These are phyloP conservation scores for Jacana jacana DNA, from an alignment of 2,113 vertebrate genomes.

Conservation along the genomic window DNA sequence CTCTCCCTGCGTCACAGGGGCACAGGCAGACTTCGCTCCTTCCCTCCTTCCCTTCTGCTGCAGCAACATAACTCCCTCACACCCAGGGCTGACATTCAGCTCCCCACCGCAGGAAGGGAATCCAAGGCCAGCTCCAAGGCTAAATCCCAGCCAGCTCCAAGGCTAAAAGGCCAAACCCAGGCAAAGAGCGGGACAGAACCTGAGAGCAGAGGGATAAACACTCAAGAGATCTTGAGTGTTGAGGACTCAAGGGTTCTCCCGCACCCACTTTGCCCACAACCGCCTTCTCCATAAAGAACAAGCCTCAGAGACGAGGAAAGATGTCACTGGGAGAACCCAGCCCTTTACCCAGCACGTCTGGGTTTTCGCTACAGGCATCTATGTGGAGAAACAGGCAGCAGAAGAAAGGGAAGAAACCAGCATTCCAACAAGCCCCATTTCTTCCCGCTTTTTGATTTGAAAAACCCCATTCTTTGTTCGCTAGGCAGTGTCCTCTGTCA, in stretches of 20 bases:
- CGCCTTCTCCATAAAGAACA: background rate
- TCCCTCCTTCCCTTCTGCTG: background rate
- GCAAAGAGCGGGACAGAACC: background rate
- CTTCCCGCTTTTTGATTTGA: background rate
- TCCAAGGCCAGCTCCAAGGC: too few species aligned
- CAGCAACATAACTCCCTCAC: background rate
- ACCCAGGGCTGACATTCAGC: background rate
- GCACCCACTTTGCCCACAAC: background rate
- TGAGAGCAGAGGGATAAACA: background rate
- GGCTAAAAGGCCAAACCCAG: background rate
- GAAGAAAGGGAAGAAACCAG: background rate
- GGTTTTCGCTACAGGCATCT: background rate
- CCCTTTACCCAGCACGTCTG: background rate
- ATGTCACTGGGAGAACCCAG: background rate
- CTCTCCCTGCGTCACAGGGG: background rate
- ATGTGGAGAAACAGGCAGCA: background rate
- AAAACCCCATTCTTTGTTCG: background rate
- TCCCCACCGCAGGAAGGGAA: fast-evolving
- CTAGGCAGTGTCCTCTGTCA: background rate
- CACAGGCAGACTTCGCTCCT: background rate
- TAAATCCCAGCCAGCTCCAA: background rate
- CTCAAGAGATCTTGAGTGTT: too few species aligned
- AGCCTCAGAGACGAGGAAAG: background rate
- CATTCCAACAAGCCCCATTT: background rate
- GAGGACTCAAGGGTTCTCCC: too few species aligned